Conservation (phyloP, 2,888 invertebrate species). For the Ochropleura leucogaster region DNA sequence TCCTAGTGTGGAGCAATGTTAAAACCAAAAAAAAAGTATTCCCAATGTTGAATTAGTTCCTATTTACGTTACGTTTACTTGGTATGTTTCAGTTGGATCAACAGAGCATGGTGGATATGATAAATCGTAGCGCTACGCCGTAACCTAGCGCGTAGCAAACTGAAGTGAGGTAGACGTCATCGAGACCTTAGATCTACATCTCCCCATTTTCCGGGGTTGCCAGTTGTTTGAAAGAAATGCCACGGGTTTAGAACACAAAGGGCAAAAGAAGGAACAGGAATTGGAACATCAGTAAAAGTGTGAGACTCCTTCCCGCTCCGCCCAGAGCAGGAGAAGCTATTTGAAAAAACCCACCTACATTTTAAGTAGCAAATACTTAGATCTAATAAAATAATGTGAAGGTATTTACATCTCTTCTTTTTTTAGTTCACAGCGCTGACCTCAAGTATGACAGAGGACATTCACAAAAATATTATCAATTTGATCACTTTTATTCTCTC, state of each 20-base stretch:
- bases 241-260: no score
- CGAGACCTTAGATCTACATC: not conserved
- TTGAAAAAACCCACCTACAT: no score
- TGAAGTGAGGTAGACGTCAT: not conserved
- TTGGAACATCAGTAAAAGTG: no score
- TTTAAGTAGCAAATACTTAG: no score
- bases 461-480: not conserved
- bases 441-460: not conserved
- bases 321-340: no score
- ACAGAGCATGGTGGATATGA: not conserved
- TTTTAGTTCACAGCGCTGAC: not conserved
- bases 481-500: not conserved
- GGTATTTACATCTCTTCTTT: no score
- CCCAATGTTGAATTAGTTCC: not conserved
- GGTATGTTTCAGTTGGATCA: not conserved
- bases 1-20: no score
- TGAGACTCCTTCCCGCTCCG: no score
- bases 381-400: no score
- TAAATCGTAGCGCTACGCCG: constrained; percentile 9
- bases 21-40: not conserved
- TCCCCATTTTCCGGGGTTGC: not conserved
- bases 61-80: not conserved
- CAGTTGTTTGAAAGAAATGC: no score
- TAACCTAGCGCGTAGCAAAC: not conserved
- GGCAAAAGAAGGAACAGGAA: no score